Evolutionary conservation across 2,888 invertebrate genomes (phyloP).

Genomic region (Tipula unca): DNA sequence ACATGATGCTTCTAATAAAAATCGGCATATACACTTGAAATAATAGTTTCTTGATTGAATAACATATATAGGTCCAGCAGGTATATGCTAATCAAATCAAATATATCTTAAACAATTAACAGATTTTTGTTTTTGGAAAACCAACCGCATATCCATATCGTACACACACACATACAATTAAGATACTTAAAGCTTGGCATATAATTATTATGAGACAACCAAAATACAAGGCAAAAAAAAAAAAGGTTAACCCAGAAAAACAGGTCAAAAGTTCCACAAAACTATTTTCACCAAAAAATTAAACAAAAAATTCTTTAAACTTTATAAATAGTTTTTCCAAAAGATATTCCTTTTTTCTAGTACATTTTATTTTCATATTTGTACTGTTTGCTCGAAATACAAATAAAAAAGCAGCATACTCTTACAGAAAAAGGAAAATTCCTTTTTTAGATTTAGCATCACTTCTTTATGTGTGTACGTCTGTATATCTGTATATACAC

Average conservation of each 20-base stretch:
- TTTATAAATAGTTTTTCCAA: not conserved
- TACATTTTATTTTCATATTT: not conserved
- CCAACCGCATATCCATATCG: not conserved
- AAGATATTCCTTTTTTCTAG: not conserved
- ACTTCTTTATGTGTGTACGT: no score
- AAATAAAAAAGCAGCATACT: not conserved
- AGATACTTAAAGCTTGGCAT: not conserved
- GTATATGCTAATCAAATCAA: constrained; percentile 1
- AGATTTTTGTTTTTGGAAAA: not conserved
- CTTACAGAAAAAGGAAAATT: not conserved
- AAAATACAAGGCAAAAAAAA: not conserved
- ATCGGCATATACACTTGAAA: not conserved
- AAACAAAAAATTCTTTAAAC: not conserved
- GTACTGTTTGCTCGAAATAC: not conserved
- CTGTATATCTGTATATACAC: no score
- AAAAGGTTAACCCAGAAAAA: not conserved
- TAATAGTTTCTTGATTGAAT: not conserved
- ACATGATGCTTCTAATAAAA: not conserved
- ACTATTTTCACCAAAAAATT: not conserved
- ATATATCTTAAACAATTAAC: not conserved
- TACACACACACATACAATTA: not conserved
- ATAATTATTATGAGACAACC: not conserved
- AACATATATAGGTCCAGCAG: not conserved
- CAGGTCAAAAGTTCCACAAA: not conserved
- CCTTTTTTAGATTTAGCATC: not conserved